These are phyloP conservation scores for Bruchidius siliquastri DNA, from an alignment of 2,888 invertebrate species.

Conservation along the genomic window DNA sequence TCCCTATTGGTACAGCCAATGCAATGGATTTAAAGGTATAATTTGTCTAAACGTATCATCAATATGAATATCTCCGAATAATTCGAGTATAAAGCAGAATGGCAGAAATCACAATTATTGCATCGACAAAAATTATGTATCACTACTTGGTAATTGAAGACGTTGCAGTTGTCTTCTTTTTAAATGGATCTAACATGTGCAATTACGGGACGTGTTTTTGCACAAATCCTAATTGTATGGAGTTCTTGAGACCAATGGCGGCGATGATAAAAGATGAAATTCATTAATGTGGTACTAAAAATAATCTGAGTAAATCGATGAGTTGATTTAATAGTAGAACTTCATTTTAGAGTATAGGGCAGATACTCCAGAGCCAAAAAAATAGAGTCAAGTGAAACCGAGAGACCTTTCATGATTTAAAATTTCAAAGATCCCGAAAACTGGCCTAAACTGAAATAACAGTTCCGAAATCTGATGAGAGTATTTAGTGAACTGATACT, in stretches of 20 bases:
- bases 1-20: not conserved
- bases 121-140: conserved; percentile 31
- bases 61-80: conserved; percentile 1
- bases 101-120: conserved; percentile 25
- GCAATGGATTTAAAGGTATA: not conserved
- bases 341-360: too few relatives aligned
- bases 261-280: not conserved
- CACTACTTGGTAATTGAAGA: conserved; percentile 30
- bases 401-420: too few relatives aligned
- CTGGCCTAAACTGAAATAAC: too few relatives aligned
- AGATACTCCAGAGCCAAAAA: too few relatives aligned
- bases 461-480: too few relatives aligned
- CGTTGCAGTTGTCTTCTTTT: conserved; percentile 15
- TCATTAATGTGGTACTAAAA: not conserved
- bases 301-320: too few relatives aligned
- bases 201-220: conserved; percentile 31
- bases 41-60: not conserved
- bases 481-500: too few relatives aligned
- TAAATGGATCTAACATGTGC: conserved; percentile 31
- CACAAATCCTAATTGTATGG: conserved; percentile 34
- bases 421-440: too few relatives aligned
- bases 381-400: too few relatives aligned
- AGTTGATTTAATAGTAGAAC: too few relatives aligned
- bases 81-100: conserved; percentile 12
- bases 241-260: conserved; percentile 21